Conservation (phyloP, 2,888 invertebrate species). For the Philopedon plagiatum region DNA sequence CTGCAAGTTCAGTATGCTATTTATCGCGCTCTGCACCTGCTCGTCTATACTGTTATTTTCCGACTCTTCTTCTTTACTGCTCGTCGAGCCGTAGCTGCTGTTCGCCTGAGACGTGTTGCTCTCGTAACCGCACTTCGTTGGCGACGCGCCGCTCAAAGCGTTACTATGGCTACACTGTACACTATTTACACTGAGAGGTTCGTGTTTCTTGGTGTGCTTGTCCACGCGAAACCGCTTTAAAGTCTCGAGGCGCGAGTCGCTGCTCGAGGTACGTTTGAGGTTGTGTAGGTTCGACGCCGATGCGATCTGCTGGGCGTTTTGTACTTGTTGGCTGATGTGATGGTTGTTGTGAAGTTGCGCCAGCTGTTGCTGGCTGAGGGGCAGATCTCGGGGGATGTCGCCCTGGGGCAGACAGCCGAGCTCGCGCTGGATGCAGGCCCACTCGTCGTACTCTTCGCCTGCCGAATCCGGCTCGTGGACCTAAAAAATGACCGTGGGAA, state of each 20-base stretch:
- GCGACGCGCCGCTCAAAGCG: slow-evolving; percentile 22
- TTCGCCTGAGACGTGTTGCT: slow-evolving; percentile 37
- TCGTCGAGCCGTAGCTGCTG: slow-evolving; percentile 28
- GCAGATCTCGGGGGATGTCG: slow-evolving; percentile 37
- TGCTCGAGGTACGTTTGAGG: slow-evolving; percentile 63
- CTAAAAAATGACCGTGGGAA: not conserved
- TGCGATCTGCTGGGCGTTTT: not conserved
- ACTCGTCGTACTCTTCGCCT: slow-evolving; percentile 74
- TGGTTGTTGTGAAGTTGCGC: slow-evolving; percentile 39
- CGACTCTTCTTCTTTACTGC: slow-evolving; percentile 58
- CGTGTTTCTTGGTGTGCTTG: slow-evolving; percentile 63
- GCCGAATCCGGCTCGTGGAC: slow-evolving; percentile 22
- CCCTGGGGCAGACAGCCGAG: slow-evolving; percentile 70
- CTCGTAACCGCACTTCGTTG: slow-evolving; percentile 42
- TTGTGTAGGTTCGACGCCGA: slow-evolving; percentile 18
- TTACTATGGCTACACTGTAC: slow-evolving; percentile 58
- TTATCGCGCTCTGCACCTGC: slow-evolving; percentile 85
- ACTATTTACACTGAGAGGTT: slow-evolving; percentile 48
- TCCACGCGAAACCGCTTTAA: slow-evolving; percentile 68
- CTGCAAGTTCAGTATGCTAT: slow-evolving; percentile 83
- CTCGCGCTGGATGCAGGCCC: slow-evolving; percentile 79
- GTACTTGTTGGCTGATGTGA: slow-evolving; percentile 20
- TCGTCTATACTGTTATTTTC: slow-evolving; percentile 78
- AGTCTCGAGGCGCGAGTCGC: slow-evolving; percentile 66
- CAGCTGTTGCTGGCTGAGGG: not conserved